These are phyloP conservation scores for Apotomis capreana DNA, from an alignment of 2,888 invertebrate genomes.

Conservation along the genomic window DNA sequence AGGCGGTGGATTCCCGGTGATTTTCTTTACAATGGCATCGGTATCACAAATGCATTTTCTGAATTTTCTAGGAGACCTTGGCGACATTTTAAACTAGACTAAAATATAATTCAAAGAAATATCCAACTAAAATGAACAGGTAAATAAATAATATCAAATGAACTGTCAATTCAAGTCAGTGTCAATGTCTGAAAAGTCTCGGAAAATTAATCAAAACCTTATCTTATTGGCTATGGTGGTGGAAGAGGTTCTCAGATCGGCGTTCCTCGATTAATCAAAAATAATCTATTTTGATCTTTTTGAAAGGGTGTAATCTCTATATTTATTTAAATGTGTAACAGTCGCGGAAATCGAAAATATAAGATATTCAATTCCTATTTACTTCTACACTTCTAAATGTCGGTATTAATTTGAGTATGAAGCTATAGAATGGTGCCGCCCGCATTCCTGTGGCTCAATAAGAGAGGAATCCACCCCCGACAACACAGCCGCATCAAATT, in stretches of 20 bases:
- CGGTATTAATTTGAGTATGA: not conserved
- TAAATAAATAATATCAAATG: slow-evolving; percentile 20
- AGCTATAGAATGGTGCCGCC: not conserved
- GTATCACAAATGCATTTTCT: slow-evolving; percentile 67
- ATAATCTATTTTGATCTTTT: no score
- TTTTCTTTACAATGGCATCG: slow-evolving; percentile 54
- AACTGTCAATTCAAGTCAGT: slow-evolving; percentile 14
- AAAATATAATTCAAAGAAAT: not conserved
- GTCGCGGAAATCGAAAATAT: no score
- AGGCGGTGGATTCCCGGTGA: slow-evolving; percentile 55
- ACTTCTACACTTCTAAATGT: no score
- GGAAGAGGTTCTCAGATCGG: no score
- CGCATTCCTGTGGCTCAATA: slow-evolving; percentile 12
- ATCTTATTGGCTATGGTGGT: not conserved
- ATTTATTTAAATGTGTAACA: no score
- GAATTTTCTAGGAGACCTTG: slow-evolving; percentile 42
- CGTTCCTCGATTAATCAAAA: no score
- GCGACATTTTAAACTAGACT: slow-evolving; percentile 9
- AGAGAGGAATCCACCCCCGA: slow-evolving; percentile 8
- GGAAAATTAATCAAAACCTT: not conserved
- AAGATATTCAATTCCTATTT: no score
- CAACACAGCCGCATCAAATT: not conserved
- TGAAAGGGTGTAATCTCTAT: no score
- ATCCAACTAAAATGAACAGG: slow-evolving; percentile 6
- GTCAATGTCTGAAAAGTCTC: not conserved